These are phyloP conservation scores for Protophormia terraenovae DNA, from an alignment of 2,888 invertebrate species.

Conservation along the genomic window DNA sequence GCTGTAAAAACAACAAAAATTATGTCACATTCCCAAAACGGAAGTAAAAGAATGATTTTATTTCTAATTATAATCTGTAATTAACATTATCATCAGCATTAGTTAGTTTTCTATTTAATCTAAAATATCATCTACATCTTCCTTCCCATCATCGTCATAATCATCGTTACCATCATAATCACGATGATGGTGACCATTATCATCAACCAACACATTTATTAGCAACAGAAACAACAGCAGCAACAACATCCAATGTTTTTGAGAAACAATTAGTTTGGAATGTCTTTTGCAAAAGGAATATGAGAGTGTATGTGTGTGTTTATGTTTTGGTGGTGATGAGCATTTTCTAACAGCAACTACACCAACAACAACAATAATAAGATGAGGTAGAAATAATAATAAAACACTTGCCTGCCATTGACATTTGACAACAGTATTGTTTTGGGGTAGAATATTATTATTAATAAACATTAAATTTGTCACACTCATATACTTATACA, in stretches of 20 bases:
- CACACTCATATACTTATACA: not conserved
- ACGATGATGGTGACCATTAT: not conserved
- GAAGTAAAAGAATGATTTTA: not conserved
- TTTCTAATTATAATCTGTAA: slow-evolving; percentile 12
- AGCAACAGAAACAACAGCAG: not conserved
- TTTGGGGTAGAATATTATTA: not conserved
- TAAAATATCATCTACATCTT: too few species aligned
- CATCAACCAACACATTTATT: slow-evolving; percentile 16
- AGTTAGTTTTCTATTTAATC: too few species aligned
- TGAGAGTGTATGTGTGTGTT: not conserved
- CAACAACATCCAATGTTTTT: not conserved
- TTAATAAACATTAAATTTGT: slow-evolving; percentile 1
- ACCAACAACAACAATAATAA: not conserved
- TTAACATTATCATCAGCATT: slow-evolving; percentile 17
- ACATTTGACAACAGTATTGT: slow-evolving; percentile 38
- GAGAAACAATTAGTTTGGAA: slow-evolving; percentile 2
- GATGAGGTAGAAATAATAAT: slow-evolving; percentile 14
- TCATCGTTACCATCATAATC: not conserved
- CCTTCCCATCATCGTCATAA: too few species aligned
- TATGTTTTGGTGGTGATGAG: not conserved
- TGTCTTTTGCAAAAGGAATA: not conserved
- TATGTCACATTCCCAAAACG: slow-evolving; percentile 17
- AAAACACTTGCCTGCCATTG: slow-evolving; percentile 47
- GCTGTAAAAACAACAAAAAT: slow-evolving; percentile 6
- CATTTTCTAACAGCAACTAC: not conserved